Conservation (phyloP, 23 tunicate genomes). For the Trididemnum clinides region DNA sequence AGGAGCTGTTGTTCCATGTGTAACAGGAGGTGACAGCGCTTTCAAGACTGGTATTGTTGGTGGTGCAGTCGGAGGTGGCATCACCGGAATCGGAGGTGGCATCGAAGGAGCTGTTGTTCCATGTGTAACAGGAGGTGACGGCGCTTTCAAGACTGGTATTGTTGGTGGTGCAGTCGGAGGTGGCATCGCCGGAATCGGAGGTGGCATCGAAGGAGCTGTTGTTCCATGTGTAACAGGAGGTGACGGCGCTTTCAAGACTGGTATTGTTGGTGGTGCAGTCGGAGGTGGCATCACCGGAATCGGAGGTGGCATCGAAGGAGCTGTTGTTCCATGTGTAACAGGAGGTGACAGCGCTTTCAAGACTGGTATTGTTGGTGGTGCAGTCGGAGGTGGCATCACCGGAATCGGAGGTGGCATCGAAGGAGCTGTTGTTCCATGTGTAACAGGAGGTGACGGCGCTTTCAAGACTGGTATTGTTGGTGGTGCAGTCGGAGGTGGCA, state of each 20-base stretch:
- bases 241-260: no score
- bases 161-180: neutral
- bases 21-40: neutral
- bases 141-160: neutral
- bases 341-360: neutral
- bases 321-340: no score
- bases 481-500: neutral
- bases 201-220: neutral
- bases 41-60: neutral
- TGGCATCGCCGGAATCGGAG: neutral
- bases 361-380: neutral
- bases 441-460: neutral
- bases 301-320: neutral
- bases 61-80: neutral
- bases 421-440: conserved; percentile 4
- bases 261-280: neutral
- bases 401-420: no score
- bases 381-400: neutral
- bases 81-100: no score
- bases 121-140: neutral
- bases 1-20: conserved; percentile 7
- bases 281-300: neutral
- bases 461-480: neutral
- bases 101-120: conserved; percentile 13
- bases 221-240: no score